These are phyloP conservation scores for Trachurus trachurus DNA, from an alignment of 2,797 vertebrate genomes.

Conservation along the genomic window DNA sequence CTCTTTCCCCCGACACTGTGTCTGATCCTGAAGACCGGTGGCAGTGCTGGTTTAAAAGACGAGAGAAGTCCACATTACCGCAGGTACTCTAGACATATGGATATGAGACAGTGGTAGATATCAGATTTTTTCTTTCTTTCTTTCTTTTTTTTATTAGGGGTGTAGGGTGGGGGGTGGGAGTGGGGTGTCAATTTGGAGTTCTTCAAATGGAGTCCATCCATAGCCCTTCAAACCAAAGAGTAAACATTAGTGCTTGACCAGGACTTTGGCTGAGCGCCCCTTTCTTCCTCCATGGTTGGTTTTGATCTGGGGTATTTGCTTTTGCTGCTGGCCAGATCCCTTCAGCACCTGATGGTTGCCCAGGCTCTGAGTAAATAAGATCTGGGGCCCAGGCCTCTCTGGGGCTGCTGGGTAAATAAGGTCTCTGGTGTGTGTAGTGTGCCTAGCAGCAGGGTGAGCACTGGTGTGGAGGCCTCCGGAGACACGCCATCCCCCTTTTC, in stretches of 20 bases:
- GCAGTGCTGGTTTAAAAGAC: conserved; percentile 86
- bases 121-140: conserved; percentile 39
- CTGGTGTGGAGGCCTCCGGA: conserved; percentile 80
- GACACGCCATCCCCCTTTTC: conserved; percentile 64
- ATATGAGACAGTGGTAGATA: conserved; percentile 72
- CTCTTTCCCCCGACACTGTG: conserved; percentile 83
- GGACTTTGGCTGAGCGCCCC: conserved; percentile 80
- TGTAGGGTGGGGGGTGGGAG: conserved; percentile 25
- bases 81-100: conserved; percentile 79
- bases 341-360: conserved; percentile 83
- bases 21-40: conserved; percentile 97
- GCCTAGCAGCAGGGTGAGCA: conserved; percentile 85
- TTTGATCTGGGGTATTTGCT: conserved; percentile 86
- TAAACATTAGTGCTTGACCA: conserved; percentile 86
- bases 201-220: conserved; percentile 83
- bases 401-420: conserved; percentile 86
- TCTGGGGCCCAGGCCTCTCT: conserved; percentile 78
- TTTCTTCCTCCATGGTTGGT: conserved; percentile 78
- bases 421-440: conserved; percentile 84
- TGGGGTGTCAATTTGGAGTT: conserved; percentile 76
- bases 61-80: conserved; percentile 84
- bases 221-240: conserved; percentile 82
- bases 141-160: conserved; percentile 42
- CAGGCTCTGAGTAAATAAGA: conserved; percentile 85
- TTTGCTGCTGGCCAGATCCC: conserved; percentile 84